These are phyloP conservation scores for Drosophila melanogaster DNA, from an alignment of 1,140 invertebrate genomes.

Conservation along the genomic window DNA sequence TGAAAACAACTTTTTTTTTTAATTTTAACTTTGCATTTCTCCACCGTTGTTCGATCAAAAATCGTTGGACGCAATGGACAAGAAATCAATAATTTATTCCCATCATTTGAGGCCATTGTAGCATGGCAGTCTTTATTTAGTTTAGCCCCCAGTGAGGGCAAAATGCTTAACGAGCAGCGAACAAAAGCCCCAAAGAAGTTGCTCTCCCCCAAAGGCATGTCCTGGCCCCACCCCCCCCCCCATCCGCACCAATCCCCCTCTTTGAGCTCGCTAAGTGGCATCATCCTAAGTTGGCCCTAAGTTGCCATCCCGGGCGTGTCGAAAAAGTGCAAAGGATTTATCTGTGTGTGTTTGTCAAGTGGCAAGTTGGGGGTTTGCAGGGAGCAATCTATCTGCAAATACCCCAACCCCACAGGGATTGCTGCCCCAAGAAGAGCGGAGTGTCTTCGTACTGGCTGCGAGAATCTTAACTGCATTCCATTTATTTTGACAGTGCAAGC, in stretches of 20 bases:
- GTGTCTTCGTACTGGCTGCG: slow-evolving; percentile 7
- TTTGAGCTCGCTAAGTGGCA: slow-evolving; percentile 21
- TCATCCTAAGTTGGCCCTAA: slow-evolving; percentile 37
- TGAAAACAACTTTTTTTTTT: not conserved
- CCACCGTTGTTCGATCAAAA: slow-evolving; percentile 20
- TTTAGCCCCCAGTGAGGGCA: slow-evolving; percentile 54
- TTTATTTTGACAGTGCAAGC: slow-evolving; percentile 69
- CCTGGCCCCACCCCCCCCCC: not conserved
- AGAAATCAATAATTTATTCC: slow-evolving; percentile 73
- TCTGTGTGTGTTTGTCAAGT: slow-evolving; percentile 59
- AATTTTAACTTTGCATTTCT: not conserved
- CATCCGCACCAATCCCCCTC: no score
- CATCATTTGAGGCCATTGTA: slow-evolving; percentile 66
- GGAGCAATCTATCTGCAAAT: slow-evolving; percentile 35
- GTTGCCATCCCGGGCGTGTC: slow-evolving; percentile 39
- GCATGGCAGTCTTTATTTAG: slow-evolving; percentile 69
- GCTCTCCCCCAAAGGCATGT: not conserved
- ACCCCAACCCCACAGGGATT: not conserved
- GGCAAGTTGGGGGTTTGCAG: slow-evolving; percentile 9
- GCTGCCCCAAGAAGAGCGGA: not conserved
- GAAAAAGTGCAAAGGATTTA: slow-evolving; percentile 75
- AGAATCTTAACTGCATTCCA: slow-evolving; percentile 73
- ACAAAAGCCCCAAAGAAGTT: slow-evolving; percentile 37
- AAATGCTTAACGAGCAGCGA: slow-evolving; percentile 66
- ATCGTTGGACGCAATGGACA: slow-evolving; percentile 16